Evolutionary conservation across 2,797 vertebrate species (phyloP).

Genomic region (Urophycis tenuis): DNA sequence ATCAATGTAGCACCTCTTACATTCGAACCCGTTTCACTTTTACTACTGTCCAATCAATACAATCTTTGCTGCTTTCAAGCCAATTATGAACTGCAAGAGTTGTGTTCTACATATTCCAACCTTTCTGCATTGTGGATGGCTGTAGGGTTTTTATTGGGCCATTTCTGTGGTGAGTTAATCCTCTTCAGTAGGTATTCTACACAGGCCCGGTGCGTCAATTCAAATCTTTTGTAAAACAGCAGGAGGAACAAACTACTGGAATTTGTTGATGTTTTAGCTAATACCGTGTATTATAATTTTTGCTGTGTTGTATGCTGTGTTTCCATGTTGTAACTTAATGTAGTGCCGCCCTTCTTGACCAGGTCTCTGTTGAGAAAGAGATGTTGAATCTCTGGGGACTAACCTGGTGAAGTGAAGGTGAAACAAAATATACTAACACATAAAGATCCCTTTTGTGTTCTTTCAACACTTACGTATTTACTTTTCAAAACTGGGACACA

Average conservation of each 20-base stretch:
- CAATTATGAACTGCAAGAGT: too few species aligned
- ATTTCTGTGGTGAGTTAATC: too few species aligned
- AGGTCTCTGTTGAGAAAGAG: too few species aligned
- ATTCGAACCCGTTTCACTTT: neutral
- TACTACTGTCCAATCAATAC: neutral
- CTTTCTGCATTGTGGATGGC: too few species aligned
- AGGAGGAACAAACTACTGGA: neutral
- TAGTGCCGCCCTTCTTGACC: too few species aligned
- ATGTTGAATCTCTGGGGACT: neutral
- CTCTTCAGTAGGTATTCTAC: too few species aligned
- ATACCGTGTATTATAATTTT: too few species aligned
- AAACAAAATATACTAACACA: neutral
- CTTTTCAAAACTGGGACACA: neutral
- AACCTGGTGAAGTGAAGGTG: neutral
- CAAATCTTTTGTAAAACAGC: neutral
- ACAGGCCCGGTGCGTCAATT: neutral
- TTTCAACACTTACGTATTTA: neutral
- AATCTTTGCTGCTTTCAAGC: neutral
- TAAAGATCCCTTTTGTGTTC: neutral
- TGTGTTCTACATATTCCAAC: too few species aligned
- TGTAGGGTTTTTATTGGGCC: too few species aligned
- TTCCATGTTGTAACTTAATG: too few species aligned
- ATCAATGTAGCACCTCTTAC: neutral
- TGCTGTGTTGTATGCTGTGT: too few species aligned
- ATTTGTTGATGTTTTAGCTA: neutral